Base-by-base conservation (phyloP, 2,113 vertebrate genomes). In the Crocuta crocuta region DNA sequence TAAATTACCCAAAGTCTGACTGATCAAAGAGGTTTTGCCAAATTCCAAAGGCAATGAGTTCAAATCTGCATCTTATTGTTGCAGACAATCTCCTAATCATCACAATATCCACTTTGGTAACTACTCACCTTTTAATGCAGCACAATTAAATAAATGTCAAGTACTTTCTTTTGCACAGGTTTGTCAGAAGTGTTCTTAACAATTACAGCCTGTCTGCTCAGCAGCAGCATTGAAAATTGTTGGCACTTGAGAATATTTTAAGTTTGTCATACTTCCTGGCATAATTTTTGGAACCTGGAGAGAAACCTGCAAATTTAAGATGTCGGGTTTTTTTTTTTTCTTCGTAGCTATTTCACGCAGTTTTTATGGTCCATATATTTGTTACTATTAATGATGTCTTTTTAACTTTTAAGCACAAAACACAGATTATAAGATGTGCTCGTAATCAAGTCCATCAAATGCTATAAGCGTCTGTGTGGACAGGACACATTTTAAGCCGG, bases 121-220 rank as follows among this genome's bases (percentile, higher is more conserved):
- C 23, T 66, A 7, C 7, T 53, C 61, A 48, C 10, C 23, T 84
- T 82, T 65, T 65, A 39, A 80, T 0, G 12, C 2, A 21, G 28
- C 71, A 43, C 26, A 26, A 39, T 82, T 31, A 78, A 78, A 82
- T 53, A 85, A 58, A 96, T 55, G 85, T 82, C 90, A 76, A 33
- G 50, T 5, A 1, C 24, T 31, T 61, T 76, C 65, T 50, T 50
- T 23, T 74, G 66, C 4, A 3, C 16, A 21, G 33, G 13, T 55
- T 78, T 8, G 17, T 81, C 73, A 21, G 23, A 15, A 70, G 48
- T 24, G 7, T 19, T 45, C 74, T 86, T 63, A 24, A 86, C 50
- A 55, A 48, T 74, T 61, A n/a, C 10, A 90, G 89, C 58, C 86
- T 76, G 66, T 35, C 55, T 24, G 9, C 35, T 89, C 68, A 7